Base-by-base conservation (phyloP, 2,888 invertebrate species). In the Eupithecia insigniata region DNA sequence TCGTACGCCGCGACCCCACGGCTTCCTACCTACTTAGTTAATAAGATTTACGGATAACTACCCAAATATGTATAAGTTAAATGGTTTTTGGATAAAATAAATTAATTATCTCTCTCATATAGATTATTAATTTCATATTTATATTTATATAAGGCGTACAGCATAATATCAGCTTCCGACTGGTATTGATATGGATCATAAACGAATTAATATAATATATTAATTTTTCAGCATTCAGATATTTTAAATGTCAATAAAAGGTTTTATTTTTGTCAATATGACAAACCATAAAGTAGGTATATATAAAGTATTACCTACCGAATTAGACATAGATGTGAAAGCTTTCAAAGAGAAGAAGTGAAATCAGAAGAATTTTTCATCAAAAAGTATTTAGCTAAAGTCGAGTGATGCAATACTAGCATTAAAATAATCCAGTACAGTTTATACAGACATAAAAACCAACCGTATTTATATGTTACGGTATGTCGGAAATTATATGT, bases 401-500 rank as follows among this genome's bases (percentile, higher is more conserved):
- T 69, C 67, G 30, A 16, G 65, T 74, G 67, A 76, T 70, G 74
- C 67, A 73, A 66, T 51, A 22, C 64, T 51, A 30, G 58, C 67
- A 70, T 71, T 68, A 71, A 70, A 76, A 76, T 75, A 78, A 78
- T 78, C 75, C 68, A 70, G 72, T 68, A 72, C 67, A 78, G 78
- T 81, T 79, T 78, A 79, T 75, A 77, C 76, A 78, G 75, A 79
- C 79, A 76, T 78, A 79, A 80, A 78, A 80, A 74, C 74, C 62
- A 76, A 79, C 74, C 64, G 75, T 75, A 77, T 80, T 79, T 82
- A 80, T 79, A 80, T 80, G 80, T 81, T 81, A 81, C 81, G 81
- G 81, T 79, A 83, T 78, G 79, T 80, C 75, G 74, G 78, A 81
- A 78, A 81, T 81, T 80, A 81, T 80, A 80, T 81, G 79, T 81